These are phyloP conservation scores for Acanthornis magna DNA, from an alignment of 2,797 vertebrate species.

Conservation along the genomic window DNA sequence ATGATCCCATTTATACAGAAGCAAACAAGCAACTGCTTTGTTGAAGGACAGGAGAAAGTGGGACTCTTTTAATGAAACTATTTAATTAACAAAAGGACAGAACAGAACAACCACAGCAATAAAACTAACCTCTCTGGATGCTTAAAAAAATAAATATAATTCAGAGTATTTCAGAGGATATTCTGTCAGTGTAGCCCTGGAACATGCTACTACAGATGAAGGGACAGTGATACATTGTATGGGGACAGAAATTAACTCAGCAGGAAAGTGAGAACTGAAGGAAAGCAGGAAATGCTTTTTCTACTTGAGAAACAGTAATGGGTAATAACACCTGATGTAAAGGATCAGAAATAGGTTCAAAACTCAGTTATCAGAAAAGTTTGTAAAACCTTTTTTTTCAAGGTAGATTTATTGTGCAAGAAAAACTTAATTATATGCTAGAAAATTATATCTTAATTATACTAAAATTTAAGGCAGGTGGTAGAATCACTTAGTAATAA, in stretches of 20 bases:
- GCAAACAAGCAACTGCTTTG: not conserved
- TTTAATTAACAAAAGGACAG: not conserved
- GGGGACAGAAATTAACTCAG: not conserved
- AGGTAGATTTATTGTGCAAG: not conserved
- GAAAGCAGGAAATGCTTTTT: not conserved
- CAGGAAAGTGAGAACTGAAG: not conserved
- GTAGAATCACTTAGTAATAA: not conserved
- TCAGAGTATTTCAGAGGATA: not conserved
- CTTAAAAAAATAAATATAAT: not conserved
- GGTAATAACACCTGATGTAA: not conserved
- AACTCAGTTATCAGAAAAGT: not conserved
- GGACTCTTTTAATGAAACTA: not conserved
- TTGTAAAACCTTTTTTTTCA: not conserved
- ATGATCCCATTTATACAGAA: not conserved
- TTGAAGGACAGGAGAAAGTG: not conserved
- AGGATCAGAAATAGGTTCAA: not conserved
- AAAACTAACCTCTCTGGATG: not conserved
- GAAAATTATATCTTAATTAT: not conserved
- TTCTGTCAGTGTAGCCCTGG: not conserved
- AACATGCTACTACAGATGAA: not conserved
- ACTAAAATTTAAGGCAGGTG: not conserved
- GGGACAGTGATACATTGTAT: not conserved
- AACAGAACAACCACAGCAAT: not conserved
- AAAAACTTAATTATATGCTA: not conserved
- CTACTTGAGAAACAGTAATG: not conserved